Evolutionary conservation across 1,140 invertebrate genomes (phyloP).

Genomic region (Caerostris extrusa): DNA sequence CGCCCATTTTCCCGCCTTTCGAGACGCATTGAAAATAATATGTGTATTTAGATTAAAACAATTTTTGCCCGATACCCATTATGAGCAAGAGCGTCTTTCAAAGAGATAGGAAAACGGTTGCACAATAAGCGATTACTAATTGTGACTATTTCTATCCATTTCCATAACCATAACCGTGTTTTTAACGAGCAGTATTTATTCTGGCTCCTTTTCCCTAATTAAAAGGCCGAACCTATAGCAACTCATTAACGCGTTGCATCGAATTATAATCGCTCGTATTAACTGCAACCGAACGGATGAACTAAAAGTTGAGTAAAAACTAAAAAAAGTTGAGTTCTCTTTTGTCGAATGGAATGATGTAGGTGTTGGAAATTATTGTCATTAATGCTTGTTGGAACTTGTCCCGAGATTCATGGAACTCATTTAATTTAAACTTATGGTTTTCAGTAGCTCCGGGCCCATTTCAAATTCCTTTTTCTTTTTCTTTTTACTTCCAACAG

Average conservation of each 20-base stretch:
- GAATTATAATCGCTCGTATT: slow-evolving; percentile 32
- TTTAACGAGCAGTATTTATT: slow-evolving; percentile 40
- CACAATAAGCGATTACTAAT: background rate
- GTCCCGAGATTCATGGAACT: slow-evolving; percentile 2
- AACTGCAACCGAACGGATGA: background rate
- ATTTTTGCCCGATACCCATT: background rate
- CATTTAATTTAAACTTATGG: background rate
- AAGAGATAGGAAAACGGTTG: background rate
- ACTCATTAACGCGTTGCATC: slow-evolving; percentile 9
- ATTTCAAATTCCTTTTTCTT: background rate
- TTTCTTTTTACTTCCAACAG: background rate
- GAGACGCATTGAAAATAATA: background rate
- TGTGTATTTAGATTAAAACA: background rate
- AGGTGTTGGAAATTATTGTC: slow-evolving; percentile 2
- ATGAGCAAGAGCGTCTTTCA: background rate
- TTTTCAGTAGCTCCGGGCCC: background rate
- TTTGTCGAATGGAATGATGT: background rate
- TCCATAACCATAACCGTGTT: slow-evolving; percentile 10
- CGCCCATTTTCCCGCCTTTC: background rate
- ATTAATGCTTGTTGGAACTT: background rate
- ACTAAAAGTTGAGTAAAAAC: background rate
- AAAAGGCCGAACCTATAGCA: background rate
- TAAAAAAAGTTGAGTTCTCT: background rate
- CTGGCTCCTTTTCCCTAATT: background rate
- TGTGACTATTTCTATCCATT: background rate